A percentile compares a stretch with the other conserved stretches of the same genome.
These are phyloP conservation scores for Siniperca chuatsi DNA, from an alignment of 2,113 vertebrate species.

Conservation along the genomic window DNA sequence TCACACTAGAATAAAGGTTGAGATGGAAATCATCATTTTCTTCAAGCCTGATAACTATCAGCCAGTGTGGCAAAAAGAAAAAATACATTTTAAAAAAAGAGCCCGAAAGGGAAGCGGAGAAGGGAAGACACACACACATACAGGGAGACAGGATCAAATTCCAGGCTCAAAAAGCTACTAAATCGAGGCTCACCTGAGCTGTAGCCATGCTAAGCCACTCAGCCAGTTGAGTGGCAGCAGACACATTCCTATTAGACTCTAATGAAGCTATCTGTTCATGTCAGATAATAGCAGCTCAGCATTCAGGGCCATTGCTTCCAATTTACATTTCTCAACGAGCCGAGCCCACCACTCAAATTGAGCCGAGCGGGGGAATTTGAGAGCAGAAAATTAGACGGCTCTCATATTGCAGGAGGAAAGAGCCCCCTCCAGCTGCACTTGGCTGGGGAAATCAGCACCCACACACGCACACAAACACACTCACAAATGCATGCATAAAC, in stretches of 20 bases:
- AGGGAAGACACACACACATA: slow-evolving; percentile 10
- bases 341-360: slow-evolving; percentile 85
- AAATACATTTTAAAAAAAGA: neutral
- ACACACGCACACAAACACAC: slow-evolving; percentile 34
- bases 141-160: slow-evolving; percentile 43
- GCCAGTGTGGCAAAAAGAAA: slow-evolving; percentile 17
- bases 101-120: slow-evolving; percentile 1
- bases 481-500: slow-evolving; percentile 17
- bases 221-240: slow-evolving; percentile 75
- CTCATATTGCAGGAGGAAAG: slow-evolving; percentile 70
- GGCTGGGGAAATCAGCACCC: slow-evolving; percentile 69
- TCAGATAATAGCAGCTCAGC: slow-evolving; percentile 85
- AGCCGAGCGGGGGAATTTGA: slow-evolving; percentile 84
- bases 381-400: slow-evolving; percentile 86
- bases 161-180: slow-evolving; percentile 46
- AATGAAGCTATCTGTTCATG: slow-evolving; percentile 87
- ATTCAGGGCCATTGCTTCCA: slow-evolving; percentile 85
- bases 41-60: slow-evolving; percentile 43
- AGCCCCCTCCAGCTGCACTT: slow-evolving; percentile 79
- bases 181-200: slow-evolving; percentile 74
- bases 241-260: slow-evolving; percentile 82
- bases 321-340: slow-evolving; percentile 88
- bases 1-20: slow-evolving; percentile 39
- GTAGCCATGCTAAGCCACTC: slow-evolving; percentile 53
- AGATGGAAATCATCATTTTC: slow-evolving; percentile 46